Evolutionary conservation across 2,888 invertebrate genomes (phyloP).

Genomic region (Tinea trinotella): DNA sequence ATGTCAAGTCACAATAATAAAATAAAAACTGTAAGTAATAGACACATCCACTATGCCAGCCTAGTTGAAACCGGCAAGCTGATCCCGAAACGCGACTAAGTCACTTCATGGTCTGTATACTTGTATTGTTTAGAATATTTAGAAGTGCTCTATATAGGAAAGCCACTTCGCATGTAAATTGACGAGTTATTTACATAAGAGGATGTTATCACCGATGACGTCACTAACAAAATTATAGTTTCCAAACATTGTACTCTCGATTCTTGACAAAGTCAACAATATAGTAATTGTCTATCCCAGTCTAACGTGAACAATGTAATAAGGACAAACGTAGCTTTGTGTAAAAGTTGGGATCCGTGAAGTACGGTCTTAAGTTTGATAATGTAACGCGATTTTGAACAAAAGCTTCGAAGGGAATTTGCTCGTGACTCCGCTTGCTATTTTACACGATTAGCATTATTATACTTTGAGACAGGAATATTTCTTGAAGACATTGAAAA

Average conservation of each 20-base stretch:
- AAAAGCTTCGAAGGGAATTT: neutral
- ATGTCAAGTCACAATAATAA: too few species aligned
- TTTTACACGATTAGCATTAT: neutral
- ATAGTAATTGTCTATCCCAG: neutral
- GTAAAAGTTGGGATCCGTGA: neutral
- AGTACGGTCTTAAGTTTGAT: neutral
- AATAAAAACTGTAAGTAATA: too few species aligned
- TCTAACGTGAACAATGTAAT: neutral
- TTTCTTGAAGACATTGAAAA: too few species aligned
- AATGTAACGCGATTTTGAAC: conserved; percentile 6
- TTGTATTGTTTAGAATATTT: too few species aligned
- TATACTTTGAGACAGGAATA: neutral
- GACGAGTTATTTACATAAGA: too few species aligned
- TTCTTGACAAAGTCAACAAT: neutral
- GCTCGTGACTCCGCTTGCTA: neutral
- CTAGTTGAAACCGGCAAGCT: too few species aligned
- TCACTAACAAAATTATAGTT: neutral
- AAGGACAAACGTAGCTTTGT: neutral
- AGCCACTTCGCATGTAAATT: too few species aligned
- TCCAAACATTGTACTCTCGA: neutral
- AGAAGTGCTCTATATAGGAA: too few species aligned
- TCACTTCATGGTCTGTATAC: too few species aligned
- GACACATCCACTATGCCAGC: too few species aligned
- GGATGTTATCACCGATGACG: too few species aligned
- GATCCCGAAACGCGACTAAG: too few species aligned